Percentiles rank a stretch among this genome's conserved stretches.
These are phyloP conservation scores for Gobio occitaniae DNA, from an alignment of 2,797 vertebrate genomes.

Conservation along the genomic window DNA sequence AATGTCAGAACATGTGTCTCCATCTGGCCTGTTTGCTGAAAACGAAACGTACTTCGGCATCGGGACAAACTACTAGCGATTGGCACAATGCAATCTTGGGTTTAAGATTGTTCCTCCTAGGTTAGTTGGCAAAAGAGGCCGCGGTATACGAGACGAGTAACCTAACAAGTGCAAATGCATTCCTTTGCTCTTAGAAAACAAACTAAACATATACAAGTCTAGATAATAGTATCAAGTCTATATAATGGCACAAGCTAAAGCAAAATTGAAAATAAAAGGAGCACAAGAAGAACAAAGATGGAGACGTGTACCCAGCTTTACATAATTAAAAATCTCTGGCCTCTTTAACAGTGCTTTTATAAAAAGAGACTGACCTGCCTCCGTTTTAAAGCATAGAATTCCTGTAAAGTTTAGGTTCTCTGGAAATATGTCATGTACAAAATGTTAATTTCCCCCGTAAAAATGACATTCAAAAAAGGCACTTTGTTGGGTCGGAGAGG, in stretches of 20 bases:
- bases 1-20: slow-evolving; percentile 1
- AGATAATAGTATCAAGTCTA: slow-evolving; percentile 71
- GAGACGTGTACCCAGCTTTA: slow-evolving; percentile 61
- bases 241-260: slow-evolving; percentile 74
- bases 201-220: slow-evolving; percentile 68
- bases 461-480: slow-evolving; percentile 98
- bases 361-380: slow-evolving; percentile 80
- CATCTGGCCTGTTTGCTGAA: slow-evolving; percentile 17
- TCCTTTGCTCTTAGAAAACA: slow-evolving; percentile 67
- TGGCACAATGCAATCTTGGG: slow-evolving; percentile 42
- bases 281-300: slow-evolving; percentile 66
- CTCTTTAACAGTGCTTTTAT: slow-evolving; percentile 80
- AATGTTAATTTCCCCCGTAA: slow-evolving; percentile 82
- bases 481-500: slow-evolving; percentile 94
- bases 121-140: slow-evolving; percentile 26
- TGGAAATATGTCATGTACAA: slow-evolving; percentile 92
- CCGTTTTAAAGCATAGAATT: slow-evolving; percentile 87
- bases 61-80: slow-evolving; percentile 7
- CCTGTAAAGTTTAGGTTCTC: slow-evolving; percentile 87
- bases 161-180: slow-evolving; percentile 71
- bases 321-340: slow-evolving; percentile 65
- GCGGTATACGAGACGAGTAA: slow-evolving; percentile 43
- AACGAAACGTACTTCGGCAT: background rate
- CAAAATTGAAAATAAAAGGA: slow-evolving; percentile 54
- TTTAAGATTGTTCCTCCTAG: slow-evolving; percentile 22